Evolutionary conservation across 2,113 vertebrate species (phyloP).

Genomic region (Gambusia holbrooki): DNA sequence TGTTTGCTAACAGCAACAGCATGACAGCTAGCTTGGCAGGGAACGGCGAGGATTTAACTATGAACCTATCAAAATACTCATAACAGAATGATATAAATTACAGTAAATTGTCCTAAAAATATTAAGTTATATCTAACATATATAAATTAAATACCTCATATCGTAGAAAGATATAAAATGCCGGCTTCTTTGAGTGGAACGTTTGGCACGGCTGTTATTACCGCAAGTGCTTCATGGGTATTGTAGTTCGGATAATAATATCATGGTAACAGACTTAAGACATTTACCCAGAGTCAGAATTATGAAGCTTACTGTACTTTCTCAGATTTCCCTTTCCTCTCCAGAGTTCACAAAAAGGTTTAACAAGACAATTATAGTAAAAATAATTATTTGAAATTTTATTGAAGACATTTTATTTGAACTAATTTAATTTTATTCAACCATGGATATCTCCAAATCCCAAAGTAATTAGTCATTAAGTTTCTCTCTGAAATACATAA

Average conservation of each 20-base stretch:
- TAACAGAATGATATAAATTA: accelerated
- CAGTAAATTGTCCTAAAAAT: accelerated
- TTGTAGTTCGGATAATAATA: slow-evolving; percentile 49
- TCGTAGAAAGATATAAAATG: slow-evolving; percentile 56
- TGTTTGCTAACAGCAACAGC: slow-evolving; percentile 46
- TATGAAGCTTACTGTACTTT: too few species aligned
- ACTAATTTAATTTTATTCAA: too few species aligned
- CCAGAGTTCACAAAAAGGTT: too few species aligned
- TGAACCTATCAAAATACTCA: background rate
- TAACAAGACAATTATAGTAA: too few species aligned
- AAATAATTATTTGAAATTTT: too few species aligned
- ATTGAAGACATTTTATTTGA: too few species aligned
- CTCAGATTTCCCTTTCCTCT: too few species aligned
- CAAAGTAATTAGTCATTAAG: too few species aligned
- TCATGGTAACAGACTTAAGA: too few species aligned
- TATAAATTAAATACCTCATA: slow-evolving; percentile 64
- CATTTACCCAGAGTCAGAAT: too few species aligned
- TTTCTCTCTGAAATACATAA: background rate
- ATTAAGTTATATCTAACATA: accelerated
- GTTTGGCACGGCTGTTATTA: slow-evolving; percentile 62
- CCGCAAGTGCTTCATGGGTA: slow-evolving; percentile 63
- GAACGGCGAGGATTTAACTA: background rate
- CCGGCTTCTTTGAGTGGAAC: slow-evolving; percentile 49
- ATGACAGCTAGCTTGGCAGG: slow-evolving; percentile 30
- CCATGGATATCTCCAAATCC: too few species aligned